Conservation (phyloP, 2,113 vertebrate species). For the Heloderma charlesbogerti region DNA sequence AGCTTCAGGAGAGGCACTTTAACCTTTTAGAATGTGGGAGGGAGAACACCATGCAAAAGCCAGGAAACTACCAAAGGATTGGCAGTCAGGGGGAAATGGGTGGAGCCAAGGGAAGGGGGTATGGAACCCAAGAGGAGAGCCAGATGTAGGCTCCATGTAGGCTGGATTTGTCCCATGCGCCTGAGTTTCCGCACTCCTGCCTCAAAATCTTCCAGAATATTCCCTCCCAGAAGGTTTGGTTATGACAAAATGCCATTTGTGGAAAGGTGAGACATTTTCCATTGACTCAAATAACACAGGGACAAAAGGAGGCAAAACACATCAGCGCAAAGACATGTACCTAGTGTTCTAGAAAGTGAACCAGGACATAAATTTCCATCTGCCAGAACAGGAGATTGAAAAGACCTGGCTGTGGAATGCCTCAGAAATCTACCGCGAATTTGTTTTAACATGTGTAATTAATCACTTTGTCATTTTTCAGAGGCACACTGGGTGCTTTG, state of each 20-base stretch:
- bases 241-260: conserved; percentile 48
- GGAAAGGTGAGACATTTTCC: conserved; percentile 54
- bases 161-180: too few species aligned
- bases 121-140: background rate
- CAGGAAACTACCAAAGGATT: too few species aligned
- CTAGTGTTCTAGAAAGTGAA: conserved; percentile 59
- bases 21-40: too few species aligned
- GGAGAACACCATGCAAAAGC: too few species aligned
- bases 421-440: conserved; percentile 60
- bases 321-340: background rate
- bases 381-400: conserved; percentile 38
- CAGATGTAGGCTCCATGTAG: background rate
- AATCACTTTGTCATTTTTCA: conserved; percentile 66
- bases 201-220: conserved; percentile 8
- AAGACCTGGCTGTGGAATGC: conserved; percentile 44
- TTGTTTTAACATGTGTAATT: conserved; percentile 66
- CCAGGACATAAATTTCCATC: conserved; percentile 26
- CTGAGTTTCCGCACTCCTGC: too few species aligned
- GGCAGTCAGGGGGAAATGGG: too few species aligned
- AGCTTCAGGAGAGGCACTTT: too few species aligned
- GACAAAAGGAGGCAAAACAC: background rate
- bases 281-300: conserved; percentile 53
- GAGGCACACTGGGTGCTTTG: conserved; percentile 47
- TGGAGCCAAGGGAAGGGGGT: too few species aligned
- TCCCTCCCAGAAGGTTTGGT: conserved; percentile 29